Evolutionary conservation across 2,888 invertebrate genomes (phyloP).

Genomic region (Eupithecia insigniata): DNA sequence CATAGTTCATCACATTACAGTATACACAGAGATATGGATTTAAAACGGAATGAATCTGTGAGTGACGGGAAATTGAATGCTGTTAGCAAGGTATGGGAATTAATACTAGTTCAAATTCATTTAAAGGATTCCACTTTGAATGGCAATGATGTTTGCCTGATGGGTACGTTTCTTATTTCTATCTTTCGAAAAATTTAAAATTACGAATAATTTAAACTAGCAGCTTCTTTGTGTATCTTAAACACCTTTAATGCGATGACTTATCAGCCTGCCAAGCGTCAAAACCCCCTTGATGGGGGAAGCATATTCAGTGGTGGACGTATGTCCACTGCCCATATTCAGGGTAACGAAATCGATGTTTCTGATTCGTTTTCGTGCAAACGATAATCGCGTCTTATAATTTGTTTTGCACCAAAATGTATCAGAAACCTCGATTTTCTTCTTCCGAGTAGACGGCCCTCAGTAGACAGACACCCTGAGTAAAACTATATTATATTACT

Average conservation of each 20-base stretch:
- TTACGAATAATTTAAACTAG: neutral
- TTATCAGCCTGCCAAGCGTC: neutral
- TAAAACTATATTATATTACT: no score
- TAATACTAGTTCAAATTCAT: neutral
- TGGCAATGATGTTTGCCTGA: neutral
- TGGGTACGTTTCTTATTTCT: no score
- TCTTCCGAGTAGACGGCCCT: no score
- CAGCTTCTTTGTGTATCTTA: neutral
- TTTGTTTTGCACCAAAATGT: no score
- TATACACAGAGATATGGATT: constrained; percentile 40
- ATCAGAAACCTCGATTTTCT: no score
- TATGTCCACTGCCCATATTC: neutral
- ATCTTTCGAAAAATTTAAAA: no score
- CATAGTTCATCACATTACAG: constrained; percentile 33
- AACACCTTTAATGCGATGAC: neutral
- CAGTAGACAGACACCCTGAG: no score
- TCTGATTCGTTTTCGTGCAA: no score
- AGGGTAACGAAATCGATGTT: no score
- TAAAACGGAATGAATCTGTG: constrained; percentile 53
- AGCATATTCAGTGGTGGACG: neutral
- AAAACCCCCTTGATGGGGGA: neutral
- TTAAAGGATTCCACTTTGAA: neutral
- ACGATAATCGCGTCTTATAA: no score
- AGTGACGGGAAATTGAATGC: constrained; percentile 59
- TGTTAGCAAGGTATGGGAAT: constrained; percentile 42